These are phyloP conservation scores for Hippocampus zosterae DNA, from an alignment of 2,113 vertebrate genomes.

Conservation along the genomic window DNA sequence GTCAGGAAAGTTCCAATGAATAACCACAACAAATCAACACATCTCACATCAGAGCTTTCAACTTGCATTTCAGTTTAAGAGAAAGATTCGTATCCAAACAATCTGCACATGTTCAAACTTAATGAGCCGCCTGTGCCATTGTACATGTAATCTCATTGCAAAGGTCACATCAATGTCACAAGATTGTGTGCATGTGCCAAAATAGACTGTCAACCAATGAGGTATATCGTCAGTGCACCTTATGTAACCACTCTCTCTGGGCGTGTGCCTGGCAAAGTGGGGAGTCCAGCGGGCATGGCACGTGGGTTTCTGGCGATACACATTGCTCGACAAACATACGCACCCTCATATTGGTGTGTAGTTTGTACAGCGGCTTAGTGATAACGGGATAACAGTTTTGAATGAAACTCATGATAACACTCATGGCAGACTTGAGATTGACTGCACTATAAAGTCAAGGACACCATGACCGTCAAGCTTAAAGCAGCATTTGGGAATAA, in stretches of 20 bases:
- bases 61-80: background rate
- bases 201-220: background rate
- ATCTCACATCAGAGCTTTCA: background rate
- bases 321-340: background rate
- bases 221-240: background rate
- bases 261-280: background rate
- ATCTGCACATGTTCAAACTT: background rate
- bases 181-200: background rate
- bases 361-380: background rate
- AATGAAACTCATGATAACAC: background rate
- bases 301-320: conserved; percentile 11
- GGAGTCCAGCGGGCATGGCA: conserved; percentile 2
- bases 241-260: conserved; percentile 2
- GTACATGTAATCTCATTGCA: background rate
- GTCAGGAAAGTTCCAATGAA: no score
- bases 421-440: background rate
- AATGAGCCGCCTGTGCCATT: background rate
- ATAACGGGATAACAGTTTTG: background rate
- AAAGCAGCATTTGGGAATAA: background rate
- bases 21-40: background rate
- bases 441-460: background rate
- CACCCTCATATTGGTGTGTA: background rate
- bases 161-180: background rate
- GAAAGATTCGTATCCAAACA: background rate
- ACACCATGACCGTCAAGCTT: background rate